Evolutionary conservation across 1,140 invertebrate genomes (phyloP).

Genomic region (Drosophila insularis): DNA sequence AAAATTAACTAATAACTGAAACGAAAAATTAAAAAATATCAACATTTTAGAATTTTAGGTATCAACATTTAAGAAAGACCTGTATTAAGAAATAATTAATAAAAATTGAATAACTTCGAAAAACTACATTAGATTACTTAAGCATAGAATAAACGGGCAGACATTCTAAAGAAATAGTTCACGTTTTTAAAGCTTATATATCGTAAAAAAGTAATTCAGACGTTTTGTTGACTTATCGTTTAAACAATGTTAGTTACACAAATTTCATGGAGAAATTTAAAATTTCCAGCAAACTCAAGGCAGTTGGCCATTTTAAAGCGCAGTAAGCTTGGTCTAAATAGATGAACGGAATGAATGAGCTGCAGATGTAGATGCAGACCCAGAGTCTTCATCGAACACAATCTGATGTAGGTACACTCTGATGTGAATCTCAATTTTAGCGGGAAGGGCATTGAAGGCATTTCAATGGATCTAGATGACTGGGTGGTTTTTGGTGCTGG

Average conservation of each 20-base stretch:
- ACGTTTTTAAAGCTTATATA: no score
- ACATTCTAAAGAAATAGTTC: no score
- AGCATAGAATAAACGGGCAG: no score
- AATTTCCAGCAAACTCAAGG: neutral
- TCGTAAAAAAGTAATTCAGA: no score
- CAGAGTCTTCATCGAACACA: slow-evolving; percentile 3
- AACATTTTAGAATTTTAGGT: no score
- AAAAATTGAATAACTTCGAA: no score
- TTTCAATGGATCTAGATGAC: neutral
- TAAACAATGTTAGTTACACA: neutral
- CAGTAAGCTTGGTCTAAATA: slow-evolving; percentile 20
- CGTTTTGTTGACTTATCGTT: no score
- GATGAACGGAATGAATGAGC: neutral
- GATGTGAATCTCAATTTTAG: slow-evolving; percentile 30
- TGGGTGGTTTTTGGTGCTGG: neutral
- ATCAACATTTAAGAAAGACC: no score
- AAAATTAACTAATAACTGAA: no score
- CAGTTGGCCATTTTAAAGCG: slow-evolving; percentile 50
- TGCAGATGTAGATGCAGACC: neutral
- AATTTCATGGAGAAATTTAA: neutral
- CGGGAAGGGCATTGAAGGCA: slow-evolving; percentile 16
- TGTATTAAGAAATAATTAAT: no score
- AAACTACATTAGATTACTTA: no score
- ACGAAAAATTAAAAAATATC: no score
- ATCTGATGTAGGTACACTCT: slow-evolving; percentile 37